These are phyloP conservation scores for Stenolophus ochropezus DNA, from an alignment of 2,888 invertebrate genomes.

Conservation along the genomic window DNA sequence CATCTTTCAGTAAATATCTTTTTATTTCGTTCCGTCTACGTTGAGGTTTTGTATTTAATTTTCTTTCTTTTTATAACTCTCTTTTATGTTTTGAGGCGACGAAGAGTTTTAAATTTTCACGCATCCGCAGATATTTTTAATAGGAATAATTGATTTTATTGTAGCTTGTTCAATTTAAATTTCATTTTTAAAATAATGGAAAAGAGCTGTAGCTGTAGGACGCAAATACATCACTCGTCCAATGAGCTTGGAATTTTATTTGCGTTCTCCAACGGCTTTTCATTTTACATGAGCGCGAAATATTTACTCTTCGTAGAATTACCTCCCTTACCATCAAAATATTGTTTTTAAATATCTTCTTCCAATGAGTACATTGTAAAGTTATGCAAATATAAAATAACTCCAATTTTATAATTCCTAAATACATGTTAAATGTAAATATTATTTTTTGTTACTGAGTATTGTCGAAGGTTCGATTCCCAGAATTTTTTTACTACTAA, in stretches of 20 bases:
- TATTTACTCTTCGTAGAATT: too few relatives aligned
- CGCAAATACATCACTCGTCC: neutral
- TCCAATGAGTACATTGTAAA: too few relatives aligned
- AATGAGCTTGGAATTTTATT: neutral
- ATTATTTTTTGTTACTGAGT: too few relatives aligned
- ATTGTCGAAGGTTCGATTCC: too few relatives aligned
- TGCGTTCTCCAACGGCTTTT: too few relatives aligned
- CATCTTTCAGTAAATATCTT: constrained; percentile 44
- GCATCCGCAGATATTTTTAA: constrained; percentile 42
- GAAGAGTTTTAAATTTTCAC: constrained; percentile 37
- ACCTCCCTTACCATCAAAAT: too few relatives aligned
- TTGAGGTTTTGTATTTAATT: constrained; percentile 18
- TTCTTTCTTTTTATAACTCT: constrained; percentile 22
- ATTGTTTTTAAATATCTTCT: too few relatives aligned
- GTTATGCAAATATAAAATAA: too few relatives aligned
- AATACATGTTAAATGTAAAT: too few relatives aligned
- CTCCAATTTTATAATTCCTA: too few relatives aligned
- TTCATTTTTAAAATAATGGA: constrained; percentile 22
- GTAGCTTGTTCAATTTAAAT: constrained; percentile 37
- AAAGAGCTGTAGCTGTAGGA: neutral
- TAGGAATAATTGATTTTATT: constrained; percentile 46
- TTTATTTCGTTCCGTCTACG: constrained; percentile 4
- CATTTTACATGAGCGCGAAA: too few relatives aligned
- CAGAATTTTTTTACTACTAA: too few relatives aligned
- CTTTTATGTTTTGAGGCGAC: constrained; percentile 34